A percentile compares a stretch with the other conserved stretches of the same genome.
Conservation (phyloP, 1,140 invertebrate genomes). For the Microvelia longipes region DNA sequence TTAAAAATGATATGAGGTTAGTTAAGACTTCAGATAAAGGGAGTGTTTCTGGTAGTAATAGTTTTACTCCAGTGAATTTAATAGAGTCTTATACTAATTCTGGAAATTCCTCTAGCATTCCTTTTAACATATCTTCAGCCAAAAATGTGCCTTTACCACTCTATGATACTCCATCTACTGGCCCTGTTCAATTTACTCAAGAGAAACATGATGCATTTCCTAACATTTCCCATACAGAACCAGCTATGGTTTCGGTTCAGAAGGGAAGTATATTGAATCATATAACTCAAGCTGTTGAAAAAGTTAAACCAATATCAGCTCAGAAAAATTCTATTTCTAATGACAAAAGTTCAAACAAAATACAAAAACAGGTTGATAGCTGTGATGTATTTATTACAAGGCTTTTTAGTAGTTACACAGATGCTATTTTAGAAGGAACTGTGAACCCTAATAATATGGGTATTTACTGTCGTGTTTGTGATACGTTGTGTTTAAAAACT, state of each 20-base stretch:
- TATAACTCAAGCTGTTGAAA: not conserved
- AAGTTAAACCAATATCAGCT: not conserved
- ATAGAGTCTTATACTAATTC: not conserved
- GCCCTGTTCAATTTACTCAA: not conserved
- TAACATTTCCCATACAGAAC: not conserved
- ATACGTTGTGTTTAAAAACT: not conserved
- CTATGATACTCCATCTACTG: not conserved
- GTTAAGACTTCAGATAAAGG: not conserved
- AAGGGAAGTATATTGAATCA: not conserved
- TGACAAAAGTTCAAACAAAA: not conserved
- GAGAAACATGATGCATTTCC: not conserved
- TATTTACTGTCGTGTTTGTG: not conserved
- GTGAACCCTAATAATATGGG: not conserved
- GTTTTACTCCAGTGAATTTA: not conserved
- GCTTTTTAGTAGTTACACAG: not conserved
- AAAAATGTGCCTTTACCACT: not conserved
- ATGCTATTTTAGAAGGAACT: not conserved
- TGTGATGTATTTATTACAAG: not conserved
- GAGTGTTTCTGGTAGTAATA: not conserved
- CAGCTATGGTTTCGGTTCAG: not conserved
- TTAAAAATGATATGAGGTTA: not conserved
- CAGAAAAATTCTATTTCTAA: not conserved
- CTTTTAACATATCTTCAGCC: too few relatives aligned
- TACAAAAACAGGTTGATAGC: not conserved
- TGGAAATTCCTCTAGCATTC: not conserved